These are phyloP conservation scores for Dermatemys mawii DNA, from an alignment of 2,113 vertebrate genomes.

Conservation along the genomic window DNA sequence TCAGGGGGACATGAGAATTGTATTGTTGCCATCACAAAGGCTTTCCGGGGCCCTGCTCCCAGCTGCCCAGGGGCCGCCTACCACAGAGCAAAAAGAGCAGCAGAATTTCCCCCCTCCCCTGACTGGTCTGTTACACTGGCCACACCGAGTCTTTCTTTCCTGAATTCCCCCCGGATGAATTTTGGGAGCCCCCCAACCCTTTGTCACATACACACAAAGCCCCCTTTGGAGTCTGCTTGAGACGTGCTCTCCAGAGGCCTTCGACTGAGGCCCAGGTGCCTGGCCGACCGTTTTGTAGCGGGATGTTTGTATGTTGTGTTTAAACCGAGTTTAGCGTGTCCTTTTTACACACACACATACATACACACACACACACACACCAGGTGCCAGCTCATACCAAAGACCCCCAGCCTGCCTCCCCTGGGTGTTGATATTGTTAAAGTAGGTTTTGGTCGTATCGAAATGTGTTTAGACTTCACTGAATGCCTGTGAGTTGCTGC, in stretches of 20 bases:
- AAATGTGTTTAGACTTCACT: not conserved
- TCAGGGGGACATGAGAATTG: not conserved
- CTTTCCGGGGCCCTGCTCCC: not conserved
- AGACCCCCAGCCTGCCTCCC: not conserved
- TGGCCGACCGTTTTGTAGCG: not conserved
- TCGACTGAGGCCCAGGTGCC: not conserved
- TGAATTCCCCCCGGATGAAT: not conserved
- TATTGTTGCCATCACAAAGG: not conserved
- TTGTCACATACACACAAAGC: fast-evolving
- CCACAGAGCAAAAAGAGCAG: constrained; percentile 15
- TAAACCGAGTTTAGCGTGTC: no score
- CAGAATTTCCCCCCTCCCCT: no score
- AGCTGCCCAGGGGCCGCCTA: not conserved
- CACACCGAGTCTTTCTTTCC: no score
- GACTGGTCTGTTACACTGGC: no score
- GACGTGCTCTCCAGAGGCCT: not conserved
- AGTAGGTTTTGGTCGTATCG: no score
- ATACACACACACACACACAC: no score
- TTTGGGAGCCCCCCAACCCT: not conserved
- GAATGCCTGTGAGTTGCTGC: not conserved
- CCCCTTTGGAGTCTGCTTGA: not conserved
- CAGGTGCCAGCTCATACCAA: no score
- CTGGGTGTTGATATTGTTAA: not conserved
- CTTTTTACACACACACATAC: no score
- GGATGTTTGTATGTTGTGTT: not conserved